Conservation (phyloP, 2,888 invertebrate genomes). For the Amblyjoppa fuscipennis region DNA sequence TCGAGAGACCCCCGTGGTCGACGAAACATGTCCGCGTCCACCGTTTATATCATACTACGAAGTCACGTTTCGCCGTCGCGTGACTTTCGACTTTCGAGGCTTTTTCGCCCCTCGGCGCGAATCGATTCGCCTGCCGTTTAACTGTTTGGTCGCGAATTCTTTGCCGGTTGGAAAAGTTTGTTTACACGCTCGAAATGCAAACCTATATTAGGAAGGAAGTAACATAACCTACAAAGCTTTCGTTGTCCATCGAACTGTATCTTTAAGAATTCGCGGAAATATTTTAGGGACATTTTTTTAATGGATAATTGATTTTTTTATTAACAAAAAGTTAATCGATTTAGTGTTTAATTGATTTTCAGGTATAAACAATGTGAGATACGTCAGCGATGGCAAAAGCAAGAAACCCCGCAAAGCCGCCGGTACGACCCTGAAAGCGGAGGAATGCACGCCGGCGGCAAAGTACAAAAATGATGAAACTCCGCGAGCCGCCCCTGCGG, state of each 20-base stretch:
- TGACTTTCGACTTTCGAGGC: conserved; percentile 1
- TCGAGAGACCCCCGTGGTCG: conserved; percentile 6
- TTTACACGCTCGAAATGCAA: conserved; percentile 26
- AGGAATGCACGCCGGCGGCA: conserved; percentile 78
- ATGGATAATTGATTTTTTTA: conserved; percentile 4
- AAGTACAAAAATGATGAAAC: conserved; percentile 66
- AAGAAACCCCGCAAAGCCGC: conserved; percentile 73
- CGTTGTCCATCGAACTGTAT: not conserved
- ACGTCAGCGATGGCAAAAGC: conserved; percentile 71
- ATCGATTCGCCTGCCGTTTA: not conserved
- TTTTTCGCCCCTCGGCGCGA: not conserved
- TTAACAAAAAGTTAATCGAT: not conserved
- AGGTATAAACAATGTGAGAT: conserved; percentile 76
- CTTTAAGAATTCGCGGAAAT: not conserved
- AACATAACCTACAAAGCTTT: not conserved
- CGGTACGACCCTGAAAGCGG: conserved; percentile 79
- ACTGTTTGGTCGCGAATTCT: not conserved
- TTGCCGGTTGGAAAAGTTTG: conserved; percentile 37
- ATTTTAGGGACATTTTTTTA: not conserved
- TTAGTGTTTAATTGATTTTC: conserved; percentile 22
- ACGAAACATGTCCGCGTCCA: conserved; percentile 51
- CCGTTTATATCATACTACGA: conserved; percentile 20
- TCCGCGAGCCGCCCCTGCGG: conserved; percentile 59
- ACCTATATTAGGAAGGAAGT: not conserved
- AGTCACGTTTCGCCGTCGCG: conserved; percentile 34